A percentile compares a stretch with the other conserved stretches of the same genome.
Conservation (phyloP, 2,113 vertebrate species). For the Marmota flaviventris region DNA sequence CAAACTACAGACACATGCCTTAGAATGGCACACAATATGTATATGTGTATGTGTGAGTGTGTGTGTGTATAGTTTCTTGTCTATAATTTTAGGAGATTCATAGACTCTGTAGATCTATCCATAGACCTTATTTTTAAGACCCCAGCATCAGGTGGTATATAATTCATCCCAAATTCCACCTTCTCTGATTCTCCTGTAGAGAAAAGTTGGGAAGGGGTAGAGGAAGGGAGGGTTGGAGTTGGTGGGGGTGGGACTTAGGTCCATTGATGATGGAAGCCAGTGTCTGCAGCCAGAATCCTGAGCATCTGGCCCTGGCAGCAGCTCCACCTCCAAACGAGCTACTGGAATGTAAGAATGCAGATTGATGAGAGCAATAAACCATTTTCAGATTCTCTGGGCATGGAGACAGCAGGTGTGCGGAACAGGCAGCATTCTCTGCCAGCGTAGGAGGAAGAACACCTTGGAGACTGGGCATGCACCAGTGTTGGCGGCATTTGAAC, state of each 20-base stretch:
- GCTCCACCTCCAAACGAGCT: constrained; percentile 15
- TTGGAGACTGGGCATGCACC: constrained; percentile 26
- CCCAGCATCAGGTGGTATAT: background rate
- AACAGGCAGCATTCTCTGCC: constrained; percentile 19
- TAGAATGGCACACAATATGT: background rate
- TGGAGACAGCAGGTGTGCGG: constrained; percentile 66
- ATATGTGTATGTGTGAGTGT: background rate
- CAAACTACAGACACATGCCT: background rate
- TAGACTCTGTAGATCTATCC: constrained; percentile 24
- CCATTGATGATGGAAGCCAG: constrained; percentile 2
- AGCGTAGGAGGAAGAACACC: constrained; percentile 50
- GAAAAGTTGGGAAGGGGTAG: background rate
- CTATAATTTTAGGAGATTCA: constrained; percentile 36
- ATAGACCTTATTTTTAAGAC: background rate
- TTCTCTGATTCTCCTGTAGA: constrained; percentile 22
- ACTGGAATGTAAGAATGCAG: constrained; percentile 69
- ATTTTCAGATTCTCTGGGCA: constrained; percentile 71
- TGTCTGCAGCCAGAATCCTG: constrained; percentile 62
- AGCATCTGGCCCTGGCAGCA: constrained; percentile 62
- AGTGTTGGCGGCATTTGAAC: background rate
- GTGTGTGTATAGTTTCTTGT: background rate
- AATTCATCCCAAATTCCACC: constrained; percentile 5
- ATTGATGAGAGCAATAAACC: constrained; percentile 79
- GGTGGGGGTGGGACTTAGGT: background rate
- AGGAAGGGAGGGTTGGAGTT: background rate